Percentiles rank a stretch among this genome's conserved stretches.
These are phyloP conservation scores for Leucopternis melanops DNA, from an alignment of 2,113 vertebrate genomes.

Conservation along the genomic window DNA sequence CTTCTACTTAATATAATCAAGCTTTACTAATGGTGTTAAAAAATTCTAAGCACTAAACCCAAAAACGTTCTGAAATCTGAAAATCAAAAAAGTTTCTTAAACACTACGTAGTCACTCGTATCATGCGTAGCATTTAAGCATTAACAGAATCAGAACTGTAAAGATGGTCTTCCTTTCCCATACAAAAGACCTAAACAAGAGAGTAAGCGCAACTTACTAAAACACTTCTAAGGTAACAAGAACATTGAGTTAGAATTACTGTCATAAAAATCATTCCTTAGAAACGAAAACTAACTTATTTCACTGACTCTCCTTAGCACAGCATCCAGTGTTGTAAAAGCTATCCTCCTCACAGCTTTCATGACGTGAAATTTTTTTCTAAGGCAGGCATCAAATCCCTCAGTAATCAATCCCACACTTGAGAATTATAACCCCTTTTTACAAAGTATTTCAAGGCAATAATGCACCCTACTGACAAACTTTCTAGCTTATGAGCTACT, in stretches of 20 bases:
- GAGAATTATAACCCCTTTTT: neutral
- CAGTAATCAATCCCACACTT: neutral
- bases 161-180: neutral
- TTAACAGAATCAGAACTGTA: neutral
- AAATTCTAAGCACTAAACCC: neutral
- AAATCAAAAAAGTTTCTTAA: neutral
- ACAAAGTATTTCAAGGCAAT: neutral
- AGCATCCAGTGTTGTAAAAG: neutral
- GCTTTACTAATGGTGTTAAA: neutral
- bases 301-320: neutral
- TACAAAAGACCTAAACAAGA: neutral
- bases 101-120: neutral
- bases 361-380: neutral
- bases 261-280: neutral
- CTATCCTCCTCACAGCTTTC: neutral
- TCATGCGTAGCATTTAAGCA: neutral
- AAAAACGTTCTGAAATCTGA: neutral
- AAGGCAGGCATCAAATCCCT: neutral
- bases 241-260: neutral
- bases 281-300: neutral
- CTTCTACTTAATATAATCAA: neutral
- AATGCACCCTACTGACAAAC: neutral
- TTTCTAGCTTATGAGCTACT: neutral
- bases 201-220: neutral
- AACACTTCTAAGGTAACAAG: neutral